These are phyloP conservation scores for Gerris buenoi DNA, from an alignment of 1,140 invertebrate species.

Conservation along the genomic window DNA sequence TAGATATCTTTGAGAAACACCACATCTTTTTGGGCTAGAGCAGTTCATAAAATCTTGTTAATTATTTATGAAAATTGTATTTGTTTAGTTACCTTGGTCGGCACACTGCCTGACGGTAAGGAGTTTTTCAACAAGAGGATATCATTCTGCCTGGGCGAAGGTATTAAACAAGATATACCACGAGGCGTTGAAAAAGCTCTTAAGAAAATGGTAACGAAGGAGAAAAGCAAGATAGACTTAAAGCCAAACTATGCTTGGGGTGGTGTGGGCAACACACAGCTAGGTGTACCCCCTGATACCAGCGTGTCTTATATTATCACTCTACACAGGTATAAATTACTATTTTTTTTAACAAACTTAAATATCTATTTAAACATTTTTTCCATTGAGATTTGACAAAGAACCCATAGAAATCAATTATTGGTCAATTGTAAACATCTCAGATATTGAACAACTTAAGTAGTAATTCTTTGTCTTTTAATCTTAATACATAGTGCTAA, in stretches of 20 bases:
- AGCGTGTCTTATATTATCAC: slow-evolving; percentile 67
- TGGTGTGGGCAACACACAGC: slow-evolving; percentile 45
- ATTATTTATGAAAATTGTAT: too few species aligned
- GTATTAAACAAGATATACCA: slow-evolving; percentile 52
- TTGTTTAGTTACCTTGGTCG: slow-evolving; percentile 51
- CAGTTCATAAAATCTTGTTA: too few species aligned
- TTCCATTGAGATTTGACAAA: too few species aligned
- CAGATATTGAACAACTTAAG: too few species aligned
- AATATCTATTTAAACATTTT: too few species aligned
- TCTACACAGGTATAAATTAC: slow-evolving; percentile 65
- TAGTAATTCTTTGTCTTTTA: too few species aligned
- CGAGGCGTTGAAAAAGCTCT: slow-evolving; percentile 74
- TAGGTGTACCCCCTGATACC: slow-evolving; percentile 64
- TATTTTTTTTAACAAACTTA: too few species aligned
- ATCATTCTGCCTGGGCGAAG: slow-evolving; percentile 76
- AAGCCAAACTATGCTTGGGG: slow-evolving; percentile 73
- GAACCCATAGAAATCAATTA: too few species aligned
- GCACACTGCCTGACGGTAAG: slow-evolving; percentile 41
- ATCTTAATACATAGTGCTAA: too few species aligned
- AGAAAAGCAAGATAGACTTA: slow-evolving; percentile 61
- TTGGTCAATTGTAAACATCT: too few species aligned
- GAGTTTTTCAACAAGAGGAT: slow-evolving; percentile 62
- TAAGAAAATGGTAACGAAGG: slow-evolving; percentile 64
- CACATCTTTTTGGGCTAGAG: too few species aligned
- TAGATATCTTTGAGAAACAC: too few species aligned